Evolutionary conservation across 2,888 invertebrate genomes (phyloP), one percentile per base, ranked within the genome.

Genomic region (Gymnosoma rotundatum): DNA sequence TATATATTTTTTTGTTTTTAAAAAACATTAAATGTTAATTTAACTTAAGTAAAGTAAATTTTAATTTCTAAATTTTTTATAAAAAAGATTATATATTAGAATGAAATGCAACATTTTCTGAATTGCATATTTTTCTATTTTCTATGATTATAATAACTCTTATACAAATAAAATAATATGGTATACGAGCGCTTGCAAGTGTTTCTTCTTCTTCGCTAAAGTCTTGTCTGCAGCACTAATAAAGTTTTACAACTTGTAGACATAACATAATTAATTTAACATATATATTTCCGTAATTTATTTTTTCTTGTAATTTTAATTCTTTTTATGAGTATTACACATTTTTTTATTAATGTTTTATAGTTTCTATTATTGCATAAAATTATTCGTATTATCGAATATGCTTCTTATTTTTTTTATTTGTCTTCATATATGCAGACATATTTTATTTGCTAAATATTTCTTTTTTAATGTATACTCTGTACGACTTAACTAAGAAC

Each of bases 281-380:
- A 78, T 58, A 32, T 69, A 78, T 58, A 32, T 69, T 67, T 60
- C 60, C 58, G 56, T 56, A 61, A 72, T 50, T 42, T 67, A 42
- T 52, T 66, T 80, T 73, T 73, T 58, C 61, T 73, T 32, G 73
- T 80, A 67, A 66, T 73, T 70, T 70, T 64, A 72, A 64, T 50
- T 45, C 64, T 72, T 78, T 69, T 69, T 69, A 78, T 10, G 61
- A 61, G 20, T 52, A 61, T 58, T 69, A 78, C 42, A 69, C 20
- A 69, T 50, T 72, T 75, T 72, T 64, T 64, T 78, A 64, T 63
- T 67, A 45, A 5, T 32, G 8, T 80, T 74, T 61, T 63, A 61
- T 67, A 69, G 61, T 74, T 75, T 75, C 45, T 80, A 48, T 74
- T 74, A 67, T 80, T 80, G 80, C 67, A 66, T 54, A 54, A 74